Percentiles rank a stretch among this genome's conserved stretches.
Conservation (phyloP, 2,113 vertebrate species). For the Ochotona princeps region DNA sequence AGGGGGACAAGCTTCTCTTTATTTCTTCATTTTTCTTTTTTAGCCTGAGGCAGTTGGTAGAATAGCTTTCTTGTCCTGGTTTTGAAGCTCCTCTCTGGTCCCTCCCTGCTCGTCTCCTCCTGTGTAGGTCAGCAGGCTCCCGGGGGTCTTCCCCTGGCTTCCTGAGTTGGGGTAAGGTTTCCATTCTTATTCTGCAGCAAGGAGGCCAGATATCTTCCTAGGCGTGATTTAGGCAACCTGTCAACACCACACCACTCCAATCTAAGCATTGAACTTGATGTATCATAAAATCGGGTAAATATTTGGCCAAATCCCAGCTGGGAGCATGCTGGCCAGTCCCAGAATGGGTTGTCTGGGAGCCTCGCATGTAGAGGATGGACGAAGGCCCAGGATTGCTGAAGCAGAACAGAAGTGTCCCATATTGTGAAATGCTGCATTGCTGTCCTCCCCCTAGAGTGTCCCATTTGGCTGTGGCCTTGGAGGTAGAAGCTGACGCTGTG, state of each 20-base stretch:
- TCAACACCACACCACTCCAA: not conserved
- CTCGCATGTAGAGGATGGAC: not conserved
- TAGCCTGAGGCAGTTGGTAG: not conserved
- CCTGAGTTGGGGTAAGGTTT: not conserved
- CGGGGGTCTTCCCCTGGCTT: not conserved
- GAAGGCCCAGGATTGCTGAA: not conserved
- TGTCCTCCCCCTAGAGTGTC: not conserved
- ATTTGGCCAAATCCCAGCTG: not conserved
- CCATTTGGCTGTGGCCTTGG: not conserved
- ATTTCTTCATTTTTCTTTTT: not conserved
- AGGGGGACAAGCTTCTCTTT: not conserved
- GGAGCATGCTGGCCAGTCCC: not conserved
- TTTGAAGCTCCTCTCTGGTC: not conserved
- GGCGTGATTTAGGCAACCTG: no score
- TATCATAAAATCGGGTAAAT: not conserved
- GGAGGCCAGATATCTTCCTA: not conserved
- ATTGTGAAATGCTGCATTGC: not conserved
- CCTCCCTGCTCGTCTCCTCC: not conserved
- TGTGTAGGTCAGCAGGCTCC: fast-evolving
- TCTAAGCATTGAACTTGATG: not conserved
- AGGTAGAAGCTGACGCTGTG: not conserved
- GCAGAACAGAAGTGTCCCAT: not conserved
- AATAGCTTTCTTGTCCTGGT: not conserved
- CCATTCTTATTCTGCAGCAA: not conserved
- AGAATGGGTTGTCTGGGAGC: not conserved